Percentiles rank a stretch among this genome's conserved stretches.
Conservation (phyloP, 2,888 invertebrate species). For the Troides oblongomaculatus region DNA sequence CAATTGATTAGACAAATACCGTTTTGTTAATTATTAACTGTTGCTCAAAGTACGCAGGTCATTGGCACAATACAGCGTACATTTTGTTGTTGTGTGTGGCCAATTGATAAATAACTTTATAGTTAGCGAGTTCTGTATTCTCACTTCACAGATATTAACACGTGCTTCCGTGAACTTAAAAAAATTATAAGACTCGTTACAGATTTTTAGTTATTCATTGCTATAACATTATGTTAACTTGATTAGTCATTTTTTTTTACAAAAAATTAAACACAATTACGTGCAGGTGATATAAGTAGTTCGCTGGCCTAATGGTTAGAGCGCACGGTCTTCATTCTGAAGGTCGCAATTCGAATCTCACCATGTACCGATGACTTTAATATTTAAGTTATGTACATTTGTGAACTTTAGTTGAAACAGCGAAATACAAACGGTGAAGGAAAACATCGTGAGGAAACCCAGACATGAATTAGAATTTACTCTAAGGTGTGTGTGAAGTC, state of each 20-base stretch:
- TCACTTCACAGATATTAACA: constrained; percentile 39
- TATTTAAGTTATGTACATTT: too few species aligned
- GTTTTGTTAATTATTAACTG: constrained; percentile 69
- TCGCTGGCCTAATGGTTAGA: too few species aligned
- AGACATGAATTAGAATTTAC: too few species aligned
- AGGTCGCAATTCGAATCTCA: too few species aligned
- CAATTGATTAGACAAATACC: constrained; percentile 51
- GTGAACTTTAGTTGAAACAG: too few species aligned
- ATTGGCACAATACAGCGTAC: constrained; percentile 46
- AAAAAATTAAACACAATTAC: background rate
- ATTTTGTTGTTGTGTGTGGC: constrained; percentile 54
- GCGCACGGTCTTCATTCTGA: too few species aligned
- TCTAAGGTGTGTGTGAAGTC: too few species aligned
- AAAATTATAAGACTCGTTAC: constrained; percentile 27
- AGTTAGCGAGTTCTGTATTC: constrained; percentile 29
- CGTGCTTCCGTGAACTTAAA: constrained; percentile 30
- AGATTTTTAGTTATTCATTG: constrained; percentile 21
- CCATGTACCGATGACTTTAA: too few species aligned
- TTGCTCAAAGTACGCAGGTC: constrained; percentile 61
- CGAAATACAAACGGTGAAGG: too few species aligned
- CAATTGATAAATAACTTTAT: constrained; percentile 42
- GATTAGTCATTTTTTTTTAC: background rate
- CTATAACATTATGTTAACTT: constrained; percentile 9
- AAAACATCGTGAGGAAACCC: too few species aligned
- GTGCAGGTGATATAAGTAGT: background rate